Evolutionary conservation across 2,113 vertebrate species (phyloP).

Genomic region (Takifugu bimaculatus): DNA sequence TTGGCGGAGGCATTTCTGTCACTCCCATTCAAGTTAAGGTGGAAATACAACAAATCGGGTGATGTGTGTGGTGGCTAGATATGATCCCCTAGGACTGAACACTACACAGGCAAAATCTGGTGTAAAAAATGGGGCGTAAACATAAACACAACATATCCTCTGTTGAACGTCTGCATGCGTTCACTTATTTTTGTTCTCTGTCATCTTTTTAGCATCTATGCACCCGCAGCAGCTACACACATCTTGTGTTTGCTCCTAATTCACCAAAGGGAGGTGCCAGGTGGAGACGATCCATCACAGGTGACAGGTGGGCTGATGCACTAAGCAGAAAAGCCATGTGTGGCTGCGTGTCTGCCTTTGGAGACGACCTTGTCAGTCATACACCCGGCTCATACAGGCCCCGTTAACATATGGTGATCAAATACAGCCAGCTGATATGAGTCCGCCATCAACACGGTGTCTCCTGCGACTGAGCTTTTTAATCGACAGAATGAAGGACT

Average conservation of each 20-base stretch:
- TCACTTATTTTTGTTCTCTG: constrained; percentile 1
- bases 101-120: too few species aligned
- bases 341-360: constrained; percentile 36
- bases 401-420: constrained; percentile 15
- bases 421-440: not conserved
- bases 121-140: too few species aligned
- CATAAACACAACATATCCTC: constrained; percentile 9
- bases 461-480: not conserved
- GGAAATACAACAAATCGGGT: too few species aligned
- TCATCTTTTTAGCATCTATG: not conserved
- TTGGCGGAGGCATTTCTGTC: not conserved
- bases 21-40: not conserved
- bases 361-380: constrained; percentile 47
- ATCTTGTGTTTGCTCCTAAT: constrained; percentile 5
- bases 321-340: constrained; percentile 31
- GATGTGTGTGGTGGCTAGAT: too few species aligned
- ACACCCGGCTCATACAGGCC: not conserved
- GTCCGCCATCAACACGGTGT: not conserved
- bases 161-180: not conserved
- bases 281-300: constrained; percentile 59
- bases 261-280: constrained; percentile 30
- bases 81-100: too few species aligned
- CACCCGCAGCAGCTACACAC: constrained; percentile 6
- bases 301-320: constrained; percentile 41
- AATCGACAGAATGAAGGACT: not conserved